These are phyloP conservation scores for Ophion costatus DNA, from an alignment of 2,888 invertebrate species.

Conservation along the genomic window DNA sequence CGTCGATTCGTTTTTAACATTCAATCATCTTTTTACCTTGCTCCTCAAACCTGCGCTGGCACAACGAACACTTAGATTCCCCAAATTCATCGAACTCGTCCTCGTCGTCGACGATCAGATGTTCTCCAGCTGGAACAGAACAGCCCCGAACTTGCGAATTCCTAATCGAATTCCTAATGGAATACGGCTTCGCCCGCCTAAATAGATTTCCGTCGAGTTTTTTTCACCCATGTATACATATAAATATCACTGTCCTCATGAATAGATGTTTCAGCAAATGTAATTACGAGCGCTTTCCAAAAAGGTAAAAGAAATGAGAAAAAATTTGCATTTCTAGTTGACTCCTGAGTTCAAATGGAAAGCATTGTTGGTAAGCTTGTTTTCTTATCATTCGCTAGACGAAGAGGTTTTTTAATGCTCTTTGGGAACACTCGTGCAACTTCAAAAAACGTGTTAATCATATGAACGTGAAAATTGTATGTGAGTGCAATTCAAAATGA, in stretches of 20 bases:
- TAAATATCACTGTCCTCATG: neutral
- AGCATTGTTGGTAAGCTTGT: neutral
- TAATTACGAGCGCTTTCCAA: neutral
- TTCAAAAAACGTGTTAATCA: no score
- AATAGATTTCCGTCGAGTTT: slow-evolving; percentile 47
- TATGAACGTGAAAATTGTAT: no score
- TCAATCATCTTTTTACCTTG: slow-evolving; percentile 86
- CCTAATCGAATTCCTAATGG: slow-evolving; percentile 61
- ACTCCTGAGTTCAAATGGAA: no score
- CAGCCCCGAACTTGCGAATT: slow-evolving; percentile 84
- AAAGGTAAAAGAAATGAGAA: neutral
- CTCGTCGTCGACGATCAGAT: slow-evolving; percentile 87
- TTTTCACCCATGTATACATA: slow-evolving; percentile 4
- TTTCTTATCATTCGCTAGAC: no score
- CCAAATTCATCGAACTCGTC: slow-evolving; percentile 83
- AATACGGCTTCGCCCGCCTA: slow-evolving; percentile 53
- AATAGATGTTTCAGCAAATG: neutral
- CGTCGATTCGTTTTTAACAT: slow-evolving; percentile 23
- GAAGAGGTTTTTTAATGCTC: no score
- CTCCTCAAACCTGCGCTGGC: slow-evolving; percentile 91
- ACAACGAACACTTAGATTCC: slow-evolving; percentile 89
- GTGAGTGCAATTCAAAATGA: no score
- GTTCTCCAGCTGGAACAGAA: slow-evolving; percentile 88
- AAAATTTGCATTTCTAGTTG: no score
- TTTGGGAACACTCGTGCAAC: no score